Evolutionary conservation across 2,113 vertebrate species (phyloP).

Genomic region (Murina feae): DNA sequence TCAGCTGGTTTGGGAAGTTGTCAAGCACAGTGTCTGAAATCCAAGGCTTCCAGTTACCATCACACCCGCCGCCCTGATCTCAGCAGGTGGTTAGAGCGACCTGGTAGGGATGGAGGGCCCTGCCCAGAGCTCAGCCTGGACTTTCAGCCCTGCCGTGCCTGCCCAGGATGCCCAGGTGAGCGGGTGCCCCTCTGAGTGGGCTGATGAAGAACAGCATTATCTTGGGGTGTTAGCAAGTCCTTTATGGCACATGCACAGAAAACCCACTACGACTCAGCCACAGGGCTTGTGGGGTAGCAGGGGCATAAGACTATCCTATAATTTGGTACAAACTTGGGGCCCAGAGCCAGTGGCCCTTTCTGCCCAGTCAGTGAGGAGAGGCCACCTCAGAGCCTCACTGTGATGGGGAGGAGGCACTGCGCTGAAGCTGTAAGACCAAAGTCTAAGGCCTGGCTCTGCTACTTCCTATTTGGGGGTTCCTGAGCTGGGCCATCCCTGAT

Average conservation of each 20-base stretch:
- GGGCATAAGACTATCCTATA: not conserved
- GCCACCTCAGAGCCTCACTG: not conserved
- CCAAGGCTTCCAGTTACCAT: conserved; percentile 37
- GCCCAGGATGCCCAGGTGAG: accelerated
- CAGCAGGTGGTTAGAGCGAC: not conserved
- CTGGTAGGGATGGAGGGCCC: not conserved
- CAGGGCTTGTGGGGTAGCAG: not conserved
- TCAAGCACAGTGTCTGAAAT: conserved; percentile 83
- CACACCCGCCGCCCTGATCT: not conserved
- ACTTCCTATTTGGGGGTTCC: not conserved
- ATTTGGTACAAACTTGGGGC: not conserved
- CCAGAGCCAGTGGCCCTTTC: not conserved
- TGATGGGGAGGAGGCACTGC: not conserved
- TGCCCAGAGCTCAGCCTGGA: not conserved
- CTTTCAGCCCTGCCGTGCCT: not conserved
- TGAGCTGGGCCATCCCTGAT: not conserved
- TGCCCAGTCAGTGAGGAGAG: not conserved
- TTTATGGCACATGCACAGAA: not conserved
- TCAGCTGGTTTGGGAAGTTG: conserved; percentile 82
- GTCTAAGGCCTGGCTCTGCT: not conserved
- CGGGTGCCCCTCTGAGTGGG: not conserved
- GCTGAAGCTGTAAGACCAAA: not conserved
- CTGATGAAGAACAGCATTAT: not conserved
- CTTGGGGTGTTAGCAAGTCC: not conserved
- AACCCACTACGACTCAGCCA: not conserved